Evolutionary conservation across 2,797 vertebrate genomes (phyloP).

Genomic region (Neosilurus mollespiculum): DNA sequence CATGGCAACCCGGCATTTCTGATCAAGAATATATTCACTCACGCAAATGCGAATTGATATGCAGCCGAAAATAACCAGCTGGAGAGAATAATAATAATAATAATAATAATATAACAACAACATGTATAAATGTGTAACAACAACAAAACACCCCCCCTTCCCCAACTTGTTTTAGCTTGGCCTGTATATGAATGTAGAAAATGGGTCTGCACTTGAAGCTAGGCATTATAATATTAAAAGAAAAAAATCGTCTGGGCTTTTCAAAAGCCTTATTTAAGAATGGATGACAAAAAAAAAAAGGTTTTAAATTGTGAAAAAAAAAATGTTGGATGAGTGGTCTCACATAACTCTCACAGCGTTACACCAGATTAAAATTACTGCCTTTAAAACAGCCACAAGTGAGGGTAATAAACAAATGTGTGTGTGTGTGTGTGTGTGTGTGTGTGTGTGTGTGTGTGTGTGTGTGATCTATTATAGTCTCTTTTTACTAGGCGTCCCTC

Average conservation of each 20-base stretch:
- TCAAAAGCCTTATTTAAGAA: not conserved
- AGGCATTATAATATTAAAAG: not conserved
- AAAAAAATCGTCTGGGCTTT: not conserved
- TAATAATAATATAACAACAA: not conserved
- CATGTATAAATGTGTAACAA: not conserved
- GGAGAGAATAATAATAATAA: slow-evolving; percentile 1
- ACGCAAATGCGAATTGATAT: not conserved
- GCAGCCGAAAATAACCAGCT: slow-evolving; percentile 10
- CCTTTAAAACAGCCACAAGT: slow-evolving; percentile 52
- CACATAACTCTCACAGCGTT: not conserved
- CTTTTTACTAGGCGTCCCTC: slow-evolving; percentile 52
- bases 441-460: too few species aligned
- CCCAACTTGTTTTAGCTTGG: not conserved
- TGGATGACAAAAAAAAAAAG: not conserved
- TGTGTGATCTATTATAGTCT: slow-evolving; percentile 64
- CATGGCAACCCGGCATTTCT: slow-evolving; percentile 55
- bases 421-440: too few species aligned
- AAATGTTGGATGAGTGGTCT: not conserved
- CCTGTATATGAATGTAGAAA: not conserved
- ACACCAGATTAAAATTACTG: slow-evolving; percentile 38
- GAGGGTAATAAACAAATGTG: slow-evolving; percentile 1
- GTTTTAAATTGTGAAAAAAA: not conserved
- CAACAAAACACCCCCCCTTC: not conserved
- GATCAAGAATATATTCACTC: slow-evolving; percentile 17
- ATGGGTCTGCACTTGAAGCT: not conserved